Base-by-base conservation (phyloP, 2,797 vertebrate genomes). In the Phoeniculus purpureus region DNA sequence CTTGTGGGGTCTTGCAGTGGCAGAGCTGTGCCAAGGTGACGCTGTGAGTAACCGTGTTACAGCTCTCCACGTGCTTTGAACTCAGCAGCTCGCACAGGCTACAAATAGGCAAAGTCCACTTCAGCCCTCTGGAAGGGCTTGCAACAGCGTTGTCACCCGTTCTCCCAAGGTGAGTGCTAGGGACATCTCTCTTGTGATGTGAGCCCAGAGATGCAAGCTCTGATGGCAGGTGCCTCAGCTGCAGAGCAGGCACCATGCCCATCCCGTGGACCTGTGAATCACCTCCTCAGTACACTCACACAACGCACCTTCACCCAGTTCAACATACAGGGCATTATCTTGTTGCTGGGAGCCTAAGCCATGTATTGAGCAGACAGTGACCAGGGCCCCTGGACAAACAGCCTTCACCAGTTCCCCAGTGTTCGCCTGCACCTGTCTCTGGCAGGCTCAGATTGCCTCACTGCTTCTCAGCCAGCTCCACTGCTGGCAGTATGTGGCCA, bases 51-150 rank as follows among this genome's bases (percentile, higher is more conserved):
- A 45, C 15, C 3, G 1, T 2, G 1, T 40, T 60, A 50, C 31
- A 61, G 29, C 13, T 81, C 31, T 21, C 18, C 58, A n/a, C 0
- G 1, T n/a, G 13, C 9, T 75, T 12, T 62, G 32, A 61, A 45
- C 61, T 79, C 54, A 21, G 29, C 58, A 40, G 58, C 54, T 84
- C 47, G 45, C 78, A 58, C 29, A 51, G 51, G n/a, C n/a, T n/a
- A n/a, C n/a, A 22, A 73, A 70, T 7, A 64, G 0, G 0, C 7
- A 1, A 21, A 75, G 10, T 10, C 6, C 5, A 2, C n/a, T 15
- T 85, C 50, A 32, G 40, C 9, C 47, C 27, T 52, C 34, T 50
- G 21, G 27, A 64, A 64, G 20, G 29, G 15, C 31, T 37, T 1
- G 1, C 37, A 12, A 37, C 37, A 37, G 37, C 9, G 12, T 37